Evolutionary conservation across 2,113 vertebrate species (phyloP), one percentile per base, ranked within the genome.

Genomic region (Columba livia): DNA sequence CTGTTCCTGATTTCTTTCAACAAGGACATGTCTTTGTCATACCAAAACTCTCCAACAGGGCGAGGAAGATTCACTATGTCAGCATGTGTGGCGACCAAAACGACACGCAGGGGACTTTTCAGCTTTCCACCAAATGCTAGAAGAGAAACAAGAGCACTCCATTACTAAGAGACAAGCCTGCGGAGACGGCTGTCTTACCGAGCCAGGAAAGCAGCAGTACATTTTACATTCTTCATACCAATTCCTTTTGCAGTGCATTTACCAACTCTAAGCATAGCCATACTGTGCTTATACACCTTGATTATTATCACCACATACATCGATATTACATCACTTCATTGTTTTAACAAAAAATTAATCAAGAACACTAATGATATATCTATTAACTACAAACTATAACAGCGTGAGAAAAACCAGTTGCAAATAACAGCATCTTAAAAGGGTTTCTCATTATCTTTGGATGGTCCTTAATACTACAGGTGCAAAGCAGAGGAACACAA

Each of bases 1-100:
- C 99, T 99, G 98, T 98, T 99, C 85, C 98, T 98, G 90, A 99
- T 98, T 98, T 99, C 99, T 89, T 98, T 99, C 26, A 99, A 95
- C 88, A 99, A 94, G 0, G 98, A 98, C 5, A 92, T 96, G 80
- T 99, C 99, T 93, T 99, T 99, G 97, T 99, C 98, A 75, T 99
- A 99, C 75, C 93, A 98, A 96, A 99, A 99, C 94, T 99, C 99
- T 95, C 98, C 99, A 19, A 98, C 98, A 5, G 98, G 97, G 50
- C 99, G 98, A 66, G 99, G 99, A 34, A 99, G 97, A 40, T 99
- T 99, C 29, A 99, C 98, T 77, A 99, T 99, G 90, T 99, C 99
- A 4, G 99, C 99, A 25, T 99, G 99, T 0, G 99, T 99, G 50
- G 98, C 99, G 50, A 99, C 99, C 96, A 99, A 94, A 71, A 99